A percentile compares a stretch with the other conserved stretches of the same genome.
These are phyloP conservation scores for Drosophila flavopinicola DNA, from an alignment of 2,888 invertebrate species.

Conservation along the genomic window DNA sequence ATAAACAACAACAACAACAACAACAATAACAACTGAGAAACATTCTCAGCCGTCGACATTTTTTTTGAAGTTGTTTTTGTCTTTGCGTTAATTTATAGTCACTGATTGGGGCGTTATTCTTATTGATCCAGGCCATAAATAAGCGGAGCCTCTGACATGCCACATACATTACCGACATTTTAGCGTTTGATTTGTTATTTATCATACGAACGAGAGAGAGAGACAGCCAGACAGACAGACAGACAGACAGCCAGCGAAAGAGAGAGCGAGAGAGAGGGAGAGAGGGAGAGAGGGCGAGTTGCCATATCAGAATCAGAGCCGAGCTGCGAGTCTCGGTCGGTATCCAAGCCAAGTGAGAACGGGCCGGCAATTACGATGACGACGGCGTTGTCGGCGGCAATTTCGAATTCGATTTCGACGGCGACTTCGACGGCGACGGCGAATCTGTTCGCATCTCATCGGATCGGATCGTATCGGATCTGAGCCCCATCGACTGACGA, in stretches of 20 bases:
- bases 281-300: slow-evolving; percentile 7
- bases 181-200: slow-evolving; percentile 82
- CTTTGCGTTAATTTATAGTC: slow-evolving; percentile 81
- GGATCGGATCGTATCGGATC: slow-evolving; percentile 34
- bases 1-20: slow-evolving; percentile 26
- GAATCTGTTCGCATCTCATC: slow-evolving; percentile 54
- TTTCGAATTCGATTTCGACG: slow-evolving; percentile 10
- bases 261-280: slow-evolving; percentile 29
- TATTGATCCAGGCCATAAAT: slow-evolving; percentile 82
- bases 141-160: slow-evolving; percentile 77
- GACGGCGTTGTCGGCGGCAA: slow-evolving; percentile 41
- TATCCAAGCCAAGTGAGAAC: slow-evolving; percentile 33
- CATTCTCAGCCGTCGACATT: slow-evolving; percentile 71
- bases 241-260: slow-evolving; percentile 22
- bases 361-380: slow-evolving; percentile 48
- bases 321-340: not conserved
- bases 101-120: slow-evolving; percentile 81
- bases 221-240: slow-evolving; percentile 21
- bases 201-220: slow-evolving; percentile 66
- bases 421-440: slow-evolving; percentile 35
- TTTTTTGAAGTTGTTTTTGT: slow-evolving; percentile 73
- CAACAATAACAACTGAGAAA: slow-evolving; percentile 38
- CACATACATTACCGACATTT: slow-evolving; percentile 81
- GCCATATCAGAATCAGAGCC: slow-evolving; percentile 9
- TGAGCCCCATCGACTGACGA: slow-evolving; percentile 42